Conservation (phyloP, 2,113 vertebrate genomes). For the Seriola quinqueradiata region DNA sequence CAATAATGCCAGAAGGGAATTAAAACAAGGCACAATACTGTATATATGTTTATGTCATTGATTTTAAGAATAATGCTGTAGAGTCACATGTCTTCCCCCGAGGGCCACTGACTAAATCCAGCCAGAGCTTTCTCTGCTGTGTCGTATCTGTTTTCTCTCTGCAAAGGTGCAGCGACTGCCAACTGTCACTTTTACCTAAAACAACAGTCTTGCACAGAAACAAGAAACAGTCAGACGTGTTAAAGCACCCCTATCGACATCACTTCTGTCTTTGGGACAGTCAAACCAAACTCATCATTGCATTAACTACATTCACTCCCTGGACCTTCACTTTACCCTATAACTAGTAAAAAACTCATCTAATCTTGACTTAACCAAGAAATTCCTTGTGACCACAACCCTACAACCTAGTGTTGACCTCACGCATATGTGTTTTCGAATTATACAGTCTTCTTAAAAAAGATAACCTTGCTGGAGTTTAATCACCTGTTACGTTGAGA, state of each 20-base stretch:
- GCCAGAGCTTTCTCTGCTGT: not conserved
- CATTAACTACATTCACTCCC: not conserved
- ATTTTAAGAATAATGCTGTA: slow-evolving; percentile 32
- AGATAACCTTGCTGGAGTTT: not conserved
- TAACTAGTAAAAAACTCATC: not conserved
- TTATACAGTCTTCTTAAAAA: not conserved
- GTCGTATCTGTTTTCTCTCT: not conserved
- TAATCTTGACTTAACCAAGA: not conserved
- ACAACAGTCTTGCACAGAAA: not conserved
- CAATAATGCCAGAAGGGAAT: not conserved
- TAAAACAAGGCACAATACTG: not conserved
- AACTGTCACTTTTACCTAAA: not conserved
- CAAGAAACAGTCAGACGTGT: not conserved
- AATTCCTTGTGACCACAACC: not conserved
- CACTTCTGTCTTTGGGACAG: not conserved
- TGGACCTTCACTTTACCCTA: not conserved
- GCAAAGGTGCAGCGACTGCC: not conserved
- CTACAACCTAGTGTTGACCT: not conserved
- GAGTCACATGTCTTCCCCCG: slow-evolving; percentile 42
- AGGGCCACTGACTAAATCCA: slow-evolving; percentile 20
- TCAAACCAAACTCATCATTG: not conserved
- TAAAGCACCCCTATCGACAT: not conserved
- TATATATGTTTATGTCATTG: slow-evolving; percentile 13
- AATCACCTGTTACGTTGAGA: slow-evolving; percentile 7
- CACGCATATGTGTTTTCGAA: not conserved